phyloP scores from a whole-genome alignment of 2,113 vertebrate species.

The Nesoenas mayeri region DNA sequence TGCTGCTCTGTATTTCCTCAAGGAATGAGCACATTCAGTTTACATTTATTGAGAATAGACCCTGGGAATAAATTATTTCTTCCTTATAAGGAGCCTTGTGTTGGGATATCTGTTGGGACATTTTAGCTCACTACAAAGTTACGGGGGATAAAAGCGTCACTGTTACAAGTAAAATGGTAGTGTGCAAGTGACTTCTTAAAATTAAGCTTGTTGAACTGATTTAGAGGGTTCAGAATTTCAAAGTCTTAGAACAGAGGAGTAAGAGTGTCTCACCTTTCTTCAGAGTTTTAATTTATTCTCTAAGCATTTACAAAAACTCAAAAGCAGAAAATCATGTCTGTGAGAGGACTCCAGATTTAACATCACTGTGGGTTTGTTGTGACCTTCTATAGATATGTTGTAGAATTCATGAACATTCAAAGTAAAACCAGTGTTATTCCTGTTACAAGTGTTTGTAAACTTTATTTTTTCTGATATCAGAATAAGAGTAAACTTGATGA shows the following conservation, averaged over 20 bases:
- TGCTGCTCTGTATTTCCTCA: slow-evolving; percentile 27
- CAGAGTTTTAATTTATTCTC: background rate
- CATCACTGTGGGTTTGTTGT: background rate
- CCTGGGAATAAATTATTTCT: slow-evolving; percentile 26
- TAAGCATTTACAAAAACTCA: background rate
- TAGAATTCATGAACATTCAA: background rate
- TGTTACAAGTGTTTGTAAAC: background rate
- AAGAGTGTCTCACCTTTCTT: background rate
- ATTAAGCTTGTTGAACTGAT: background rate
- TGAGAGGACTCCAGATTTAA: background rate
- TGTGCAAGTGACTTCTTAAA: background rate
- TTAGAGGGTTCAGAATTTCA: slow-evolving; percentile 19
- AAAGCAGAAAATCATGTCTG: background rate
- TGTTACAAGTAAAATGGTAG: background rate
- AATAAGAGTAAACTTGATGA: background rate
- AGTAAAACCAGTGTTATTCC: background rate
- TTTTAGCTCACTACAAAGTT: background rate
- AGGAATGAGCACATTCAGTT: slow-evolving; percentile 26
- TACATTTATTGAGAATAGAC: slow-evolving; percentile 13
- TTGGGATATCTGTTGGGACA: background rate
- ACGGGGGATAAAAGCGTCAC: background rate
- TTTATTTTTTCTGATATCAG: background rate
- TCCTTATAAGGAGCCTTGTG: slow-evolving; percentile 22
- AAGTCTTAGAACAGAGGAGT: background rate
- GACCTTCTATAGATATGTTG: background rate